A percentile compares a stretch with the other conserved stretches of the same genome.
phyloP scores from a whole-genome alignment of 2,113 vertebrate genomes.

The Ophthalmolycus amberensis region DNA sequence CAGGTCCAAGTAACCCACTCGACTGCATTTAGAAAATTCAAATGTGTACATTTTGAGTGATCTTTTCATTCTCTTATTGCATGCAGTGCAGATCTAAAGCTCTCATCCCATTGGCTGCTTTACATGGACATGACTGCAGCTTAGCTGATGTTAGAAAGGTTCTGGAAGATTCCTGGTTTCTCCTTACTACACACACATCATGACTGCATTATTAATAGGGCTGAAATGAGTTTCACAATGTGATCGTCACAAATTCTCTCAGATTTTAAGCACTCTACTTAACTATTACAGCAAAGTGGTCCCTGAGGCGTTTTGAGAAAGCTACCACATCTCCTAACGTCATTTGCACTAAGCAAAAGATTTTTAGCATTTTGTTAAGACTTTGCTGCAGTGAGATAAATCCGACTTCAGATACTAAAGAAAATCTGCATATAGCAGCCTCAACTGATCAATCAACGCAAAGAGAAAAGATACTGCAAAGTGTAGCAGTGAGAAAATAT shows the following conservation, averaged over 20 bases:
- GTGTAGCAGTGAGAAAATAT: slow-evolving; percentile 19
- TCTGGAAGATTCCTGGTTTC: not conserved
- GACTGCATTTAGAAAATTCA: too few species aligned
- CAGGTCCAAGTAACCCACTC: too few species aligned
- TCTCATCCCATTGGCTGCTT: slow-evolving; percentile 1
- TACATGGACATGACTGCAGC: not conserved
- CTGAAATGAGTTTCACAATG: slow-evolving; percentile 30
- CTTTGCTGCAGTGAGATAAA: slow-evolving; percentile 21
- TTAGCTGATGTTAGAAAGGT: not conserved
- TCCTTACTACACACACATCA: not conserved
- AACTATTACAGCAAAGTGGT: slow-evolving; percentile 44
- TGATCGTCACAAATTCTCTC: slow-evolving; percentile 32
- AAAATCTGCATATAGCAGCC: slow-evolving; percentile 9
- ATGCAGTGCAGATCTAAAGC: not conserved
- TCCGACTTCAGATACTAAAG: slow-evolving; percentile 21
- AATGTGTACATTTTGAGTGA: not conserved
- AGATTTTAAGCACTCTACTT: slow-evolving; percentile 30
- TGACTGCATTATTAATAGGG: slow-evolving; percentile 28
- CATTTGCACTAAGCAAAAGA: slow-evolving; percentile 34
- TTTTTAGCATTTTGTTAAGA: slow-evolving; percentile 25
- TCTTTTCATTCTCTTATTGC: not conserved
- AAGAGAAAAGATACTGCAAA: slow-evolving; percentile 3
- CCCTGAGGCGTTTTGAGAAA: slow-evolving; percentile 45
- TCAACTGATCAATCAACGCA: slow-evolving; percentile 3
- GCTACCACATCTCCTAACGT: slow-evolving; percentile 46